phyloP scores from a whole-genome alignment of 2,888 invertebrate genomes.

The Cataglyphis albicans region DNA sequence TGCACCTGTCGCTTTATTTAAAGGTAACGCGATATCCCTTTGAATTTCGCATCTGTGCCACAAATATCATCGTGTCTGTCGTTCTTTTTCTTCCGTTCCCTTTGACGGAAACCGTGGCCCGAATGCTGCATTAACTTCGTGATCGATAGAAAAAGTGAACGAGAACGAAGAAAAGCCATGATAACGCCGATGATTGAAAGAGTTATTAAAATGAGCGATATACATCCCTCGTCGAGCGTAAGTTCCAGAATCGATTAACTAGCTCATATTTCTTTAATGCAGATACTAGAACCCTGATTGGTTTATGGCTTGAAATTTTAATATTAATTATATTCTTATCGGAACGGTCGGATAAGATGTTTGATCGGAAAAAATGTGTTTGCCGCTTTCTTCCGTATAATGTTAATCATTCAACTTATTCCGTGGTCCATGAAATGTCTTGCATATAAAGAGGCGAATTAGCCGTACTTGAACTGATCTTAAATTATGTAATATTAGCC shows the following conservation, averaged over 20 bases:
- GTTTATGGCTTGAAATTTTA: conserved; percentile 50
- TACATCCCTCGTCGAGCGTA: neutral
- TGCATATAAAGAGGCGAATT: conserved; percentile 49
- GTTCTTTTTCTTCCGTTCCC: conserved; percentile 47
- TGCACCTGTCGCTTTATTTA: conserved; percentile 58
- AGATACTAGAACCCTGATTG: conserved; percentile 34
- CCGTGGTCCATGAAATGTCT: conserved; percentile 9
- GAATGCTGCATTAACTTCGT: conserved; percentile 50
- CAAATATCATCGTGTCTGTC: conserved; percentile 42
- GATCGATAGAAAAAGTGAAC: conserved; percentile 10
- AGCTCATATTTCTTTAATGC: conserved; percentile 49
- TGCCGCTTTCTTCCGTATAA: conserved; percentile 4
- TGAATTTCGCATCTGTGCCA: conserved; percentile 41
- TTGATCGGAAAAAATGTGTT: conserved; percentile 35
- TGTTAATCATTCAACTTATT: conserved; percentile 34
- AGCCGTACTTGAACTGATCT: conserved; percentile 8
- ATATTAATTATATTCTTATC: conserved; percentile 40
- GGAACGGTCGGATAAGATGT: conserved; percentile 25
- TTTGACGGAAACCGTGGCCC: conserved; percentile 30
- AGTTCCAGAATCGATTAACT: conserved; percentile 35
- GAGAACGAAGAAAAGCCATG: conserved; percentile 12
- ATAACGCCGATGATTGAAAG: conserved; percentile 45
- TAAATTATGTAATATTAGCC: neutral
- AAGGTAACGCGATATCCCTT: conserved; percentile 55
- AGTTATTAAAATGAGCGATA: conserved; percentile 49